Conservation (phyloP, 2,888 invertebrate genomes). For the Netelia fuscicornis region DNA sequence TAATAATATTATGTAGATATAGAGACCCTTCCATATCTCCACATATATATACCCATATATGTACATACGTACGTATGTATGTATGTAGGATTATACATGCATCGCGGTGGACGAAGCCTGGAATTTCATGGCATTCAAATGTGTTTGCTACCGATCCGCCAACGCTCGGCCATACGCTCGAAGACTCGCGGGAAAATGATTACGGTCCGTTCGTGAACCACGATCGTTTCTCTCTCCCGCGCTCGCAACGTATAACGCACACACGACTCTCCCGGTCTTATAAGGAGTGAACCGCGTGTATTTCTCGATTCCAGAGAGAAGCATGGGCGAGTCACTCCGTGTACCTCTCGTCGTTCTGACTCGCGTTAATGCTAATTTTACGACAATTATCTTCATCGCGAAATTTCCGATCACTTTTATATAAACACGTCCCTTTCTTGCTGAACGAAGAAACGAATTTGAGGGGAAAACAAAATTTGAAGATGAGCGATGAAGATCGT, state of each 20-base stretch:
- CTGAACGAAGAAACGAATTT: not conserved
- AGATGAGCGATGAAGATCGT: not conserved
- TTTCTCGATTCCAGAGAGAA: conserved; percentile 49
- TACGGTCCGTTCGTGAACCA: conserved; percentile 52
- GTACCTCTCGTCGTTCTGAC: conserved; percentile 32
- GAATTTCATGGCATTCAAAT: conserved; percentile 77
- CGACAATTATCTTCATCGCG: conserved; percentile 64
- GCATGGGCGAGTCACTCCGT: conserved; percentile 41
- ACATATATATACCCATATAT: not conserved
- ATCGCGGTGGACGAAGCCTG: conserved; percentile 61
- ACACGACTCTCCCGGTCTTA: conserved; percentile 72
- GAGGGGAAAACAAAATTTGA: not conserved
- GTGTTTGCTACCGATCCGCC: conserved; percentile 78
- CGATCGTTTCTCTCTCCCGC: conserved; percentile 28
- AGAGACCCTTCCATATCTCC: too few relatives aligned
- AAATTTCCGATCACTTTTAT: not conserved
- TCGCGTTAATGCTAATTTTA: conserved; percentile 67
- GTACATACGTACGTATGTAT: not conserved
- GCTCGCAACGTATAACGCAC: conserved; percentile 27
- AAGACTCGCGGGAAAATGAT: conserved; percentile 67
- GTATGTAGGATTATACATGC: conserved; percentile 31
- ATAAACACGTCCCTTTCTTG: too few relatives aligned
- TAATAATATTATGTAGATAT: too few relatives aligned
- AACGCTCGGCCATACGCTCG: conserved; percentile 72
- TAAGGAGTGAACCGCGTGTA: conserved; percentile 75